A percentile compares a stretch with the other conserved stretches of the same genome.
These are phyloP conservation scores for Tachystola acroxantha DNA, from an alignment of 2,888 invertebrate genomes.

Conservation along the genomic window DNA sequence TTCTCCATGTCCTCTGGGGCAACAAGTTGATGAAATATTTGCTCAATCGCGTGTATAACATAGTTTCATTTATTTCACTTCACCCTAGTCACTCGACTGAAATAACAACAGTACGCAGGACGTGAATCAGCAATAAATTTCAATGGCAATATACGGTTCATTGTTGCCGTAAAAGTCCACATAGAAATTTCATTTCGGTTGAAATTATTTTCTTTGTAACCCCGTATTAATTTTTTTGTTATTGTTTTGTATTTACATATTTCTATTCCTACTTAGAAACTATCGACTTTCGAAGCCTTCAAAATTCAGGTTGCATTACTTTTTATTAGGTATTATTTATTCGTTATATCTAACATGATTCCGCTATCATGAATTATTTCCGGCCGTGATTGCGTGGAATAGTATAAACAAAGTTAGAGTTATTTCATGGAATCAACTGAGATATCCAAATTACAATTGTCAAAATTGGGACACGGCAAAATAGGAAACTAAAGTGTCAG, in stretches of 20 bases:
- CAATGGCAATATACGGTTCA: slow-evolving; percentile 43
- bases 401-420: slow-evolving; percentile 15
- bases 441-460: slow-evolving; percentile 26
- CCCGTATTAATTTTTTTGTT: background rate
- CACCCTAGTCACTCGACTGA: slow-evolving; percentile 63
- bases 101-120: slow-evolving; percentile 64
- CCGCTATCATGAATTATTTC: no score
- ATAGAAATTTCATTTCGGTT: slow-evolving; percentile 21
- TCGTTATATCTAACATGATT: no score
- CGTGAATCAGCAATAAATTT: slow-evolving; percentile 68
- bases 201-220: slow-evolving; percentile 6
- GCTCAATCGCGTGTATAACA: slow-evolving; percentile 70
- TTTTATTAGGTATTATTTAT: no score
- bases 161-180: slow-evolving; percentile 29
- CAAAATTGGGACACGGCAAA: slow-evolving; percentile 20
- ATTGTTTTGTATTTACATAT: background rate
- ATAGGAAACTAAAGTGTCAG: slow-evolving; percentile 37
- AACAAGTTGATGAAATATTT: slow-evolving; percentile 76
- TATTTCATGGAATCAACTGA: slow-evolving; percentile 2
- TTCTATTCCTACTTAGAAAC: background rate
- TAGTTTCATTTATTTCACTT: slow-evolving; percentile 75
- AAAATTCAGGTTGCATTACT: no score
- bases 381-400: background rate
- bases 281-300: no score
- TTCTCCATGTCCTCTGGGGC: slow-evolving; percentile 56